Evolutionary conservation across 1,140 invertebrate species (phyloP).

Genomic region (Drosophila rhopaloa): DNA sequence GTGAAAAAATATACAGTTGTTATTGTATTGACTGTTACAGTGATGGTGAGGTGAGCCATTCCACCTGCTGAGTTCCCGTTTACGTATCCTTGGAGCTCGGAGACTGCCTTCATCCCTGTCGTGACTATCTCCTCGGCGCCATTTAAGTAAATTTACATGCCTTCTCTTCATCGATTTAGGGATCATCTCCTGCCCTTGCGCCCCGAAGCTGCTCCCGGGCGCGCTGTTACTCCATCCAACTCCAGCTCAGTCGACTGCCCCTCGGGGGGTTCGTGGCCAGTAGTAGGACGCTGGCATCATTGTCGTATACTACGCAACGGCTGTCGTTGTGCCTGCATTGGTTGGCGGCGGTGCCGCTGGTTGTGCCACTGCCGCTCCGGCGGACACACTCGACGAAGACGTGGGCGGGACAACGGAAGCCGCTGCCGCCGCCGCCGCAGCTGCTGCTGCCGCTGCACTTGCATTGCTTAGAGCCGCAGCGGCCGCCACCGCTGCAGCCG

Average conservation of each 20-base stretch:
- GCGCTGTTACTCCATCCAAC: background rate
- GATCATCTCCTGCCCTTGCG: constrained; percentile 2
- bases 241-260: constrained; percentile 47
- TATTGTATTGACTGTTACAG: constrained; percentile 57
- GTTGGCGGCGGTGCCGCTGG: constrained; percentile 67
- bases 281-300: constrained; percentile 76
- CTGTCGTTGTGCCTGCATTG: constrained; percentile 78
- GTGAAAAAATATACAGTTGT: constrained; percentile 81
- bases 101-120: background rate
- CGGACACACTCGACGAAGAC: constrained; percentile 8
- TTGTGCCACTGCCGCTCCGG: constrained; percentile 47
- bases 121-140: constrained; percentile 12
- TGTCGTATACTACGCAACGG: constrained; percentile 84
- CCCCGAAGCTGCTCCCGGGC: constrained; percentile 9
- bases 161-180: constrained; percentile 37
- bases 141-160: constrained; percentile 70
- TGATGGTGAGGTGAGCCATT: constrained; percentile 13
- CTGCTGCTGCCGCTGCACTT: constrained; percentile 43
- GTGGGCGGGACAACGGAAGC: constrained; percentile 37
- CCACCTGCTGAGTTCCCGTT: constrained; percentile 11
- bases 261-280: constrained; percentile 55
- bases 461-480: constrained; percentile 45
- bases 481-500: constrained; percentile 26
- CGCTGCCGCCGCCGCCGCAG: constrained; percentile 17
- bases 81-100: constrained; percentile 12